These are phyloP conservation scores for Drosophila falleni DNA, from an alignment of 2,888 invertebrate genomes.

Conservation along the genomic window DNA sequence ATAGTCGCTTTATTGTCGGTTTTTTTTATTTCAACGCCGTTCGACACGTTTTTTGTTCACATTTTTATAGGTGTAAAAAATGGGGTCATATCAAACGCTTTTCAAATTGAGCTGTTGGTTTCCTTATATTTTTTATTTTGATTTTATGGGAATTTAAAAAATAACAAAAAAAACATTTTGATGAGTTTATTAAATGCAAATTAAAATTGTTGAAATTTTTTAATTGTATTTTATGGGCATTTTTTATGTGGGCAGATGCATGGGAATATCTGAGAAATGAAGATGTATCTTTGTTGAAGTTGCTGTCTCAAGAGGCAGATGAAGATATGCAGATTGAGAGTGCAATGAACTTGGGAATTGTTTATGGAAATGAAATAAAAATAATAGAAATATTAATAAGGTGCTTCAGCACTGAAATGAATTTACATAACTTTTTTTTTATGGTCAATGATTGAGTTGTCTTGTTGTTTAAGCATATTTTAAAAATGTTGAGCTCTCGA, in stretches of 20 bases:
- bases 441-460: background rate
- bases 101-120: constrained; percentile 61
- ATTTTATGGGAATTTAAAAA: constrained; percentile 58
- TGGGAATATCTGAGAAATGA: constrained; percentile 8
- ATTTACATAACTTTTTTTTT: constrained; percentile 5
- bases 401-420: constrained; percentile 13
- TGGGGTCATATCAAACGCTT: constrained; percentile 70
- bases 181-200: constrained; percentile 80
- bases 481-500: background rate
- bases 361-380: constrained; percentile 11
- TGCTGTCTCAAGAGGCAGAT: constrained; percentile 40
- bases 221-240: constrained; percentile 71
- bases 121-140: background rate
- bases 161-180: constrained; percentile 41
- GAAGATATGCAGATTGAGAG: constrained; percentile 37
- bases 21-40: constrained; percentile 35
- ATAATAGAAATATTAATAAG: constrained; percentile 33
- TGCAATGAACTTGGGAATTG: constrained; percentile 35
- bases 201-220: constrained; percentile 74
- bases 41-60: constrained; percentile 44
- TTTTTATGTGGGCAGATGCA: constrained; percentile 54
- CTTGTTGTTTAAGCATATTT: constrained; percentile 1
- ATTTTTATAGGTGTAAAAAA: constrained; percentile 79
- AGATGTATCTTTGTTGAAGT: constrained; percentile 9
- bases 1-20: constrained; percentile 25